These are phyloP conservation scores for Drosophila sturtevanti DNA, from an alignment of 1,140 invertebrate genomes.

Conservation along the genomic window DNA sequence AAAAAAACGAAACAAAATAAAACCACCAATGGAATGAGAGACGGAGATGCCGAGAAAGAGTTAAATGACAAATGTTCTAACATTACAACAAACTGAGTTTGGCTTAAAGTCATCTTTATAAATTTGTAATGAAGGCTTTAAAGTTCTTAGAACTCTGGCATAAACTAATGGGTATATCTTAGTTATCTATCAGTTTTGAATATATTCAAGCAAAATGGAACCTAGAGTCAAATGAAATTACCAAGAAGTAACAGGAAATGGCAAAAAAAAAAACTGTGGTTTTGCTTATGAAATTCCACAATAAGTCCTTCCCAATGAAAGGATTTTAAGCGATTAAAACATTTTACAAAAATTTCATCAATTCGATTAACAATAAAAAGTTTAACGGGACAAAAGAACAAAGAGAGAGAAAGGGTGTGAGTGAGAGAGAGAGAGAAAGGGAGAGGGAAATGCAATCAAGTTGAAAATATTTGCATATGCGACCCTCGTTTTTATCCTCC, in stretches of 20 bases:
- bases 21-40: no score
- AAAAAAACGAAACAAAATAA: no score
- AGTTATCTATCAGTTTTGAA: no score
- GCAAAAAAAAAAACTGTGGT: no score
- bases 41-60: not conserved
- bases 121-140: not conserved
- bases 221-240: no score
- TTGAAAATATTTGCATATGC: conserved; percentile 78
- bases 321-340: conserved; percentile 4
- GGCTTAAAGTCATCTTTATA: not conserved
- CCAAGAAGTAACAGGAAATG: no score
- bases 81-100: not conserved
- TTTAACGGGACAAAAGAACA: not conserved
- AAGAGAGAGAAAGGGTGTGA: not conserved
- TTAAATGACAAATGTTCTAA: not conserved
- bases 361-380: conserved; percentile 47
- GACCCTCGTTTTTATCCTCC: not conserved
- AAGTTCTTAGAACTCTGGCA: no score
- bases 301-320: no score
- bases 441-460: conserved; percentile 73
- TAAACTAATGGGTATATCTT: no score
- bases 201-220: no score
- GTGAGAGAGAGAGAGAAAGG: conserved; percentile 42
- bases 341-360: conserved; percentile 54
- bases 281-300: no score